These are phyloP conservation scores for Hafferia zeledoni DNA, from an alignment of 2,797 vertebrate species.

Conservation along the genomic window DNA sequence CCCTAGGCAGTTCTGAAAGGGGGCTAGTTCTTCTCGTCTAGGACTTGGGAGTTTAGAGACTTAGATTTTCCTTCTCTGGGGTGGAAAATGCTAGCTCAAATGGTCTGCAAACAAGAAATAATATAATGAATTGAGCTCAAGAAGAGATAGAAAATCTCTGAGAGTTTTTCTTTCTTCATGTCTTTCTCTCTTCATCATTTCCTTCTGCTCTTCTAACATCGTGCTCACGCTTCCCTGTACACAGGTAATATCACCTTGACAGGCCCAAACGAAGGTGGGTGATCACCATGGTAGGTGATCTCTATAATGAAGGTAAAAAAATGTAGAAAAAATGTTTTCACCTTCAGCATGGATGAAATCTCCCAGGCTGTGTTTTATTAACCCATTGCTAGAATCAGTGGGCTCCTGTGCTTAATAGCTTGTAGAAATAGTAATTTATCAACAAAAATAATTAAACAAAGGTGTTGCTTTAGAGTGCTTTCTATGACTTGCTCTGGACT, in stretches of 20 bases:
- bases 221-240: not conserved
- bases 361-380: not conserved
- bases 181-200: not conserved
- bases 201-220: not conserved
- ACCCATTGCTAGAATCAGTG: not conserved
- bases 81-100: not conserved
- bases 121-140: not conserved
- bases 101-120: not conserved
- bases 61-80: not conserved
- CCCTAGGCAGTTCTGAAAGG: not conserved
- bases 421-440: not conserved
- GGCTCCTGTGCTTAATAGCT: not conserved
- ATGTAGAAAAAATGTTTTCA: not conserved
- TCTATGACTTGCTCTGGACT: not conserved
- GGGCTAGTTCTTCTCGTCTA: not conserved
- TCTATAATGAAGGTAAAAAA: not conserved
- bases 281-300: not conserved
- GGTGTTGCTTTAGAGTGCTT: not conserved
- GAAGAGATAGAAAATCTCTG: not conserved
- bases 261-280: not conserved
- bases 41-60: not conserved
- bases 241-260: not conserved
- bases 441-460: not conserved
- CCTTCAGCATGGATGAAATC: not conserved
- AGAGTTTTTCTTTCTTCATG: not conserved